phyloP scores from a whole-genome alignment of 2,888 invertebrate genomes.

The Drosophila rubida region DNA sequence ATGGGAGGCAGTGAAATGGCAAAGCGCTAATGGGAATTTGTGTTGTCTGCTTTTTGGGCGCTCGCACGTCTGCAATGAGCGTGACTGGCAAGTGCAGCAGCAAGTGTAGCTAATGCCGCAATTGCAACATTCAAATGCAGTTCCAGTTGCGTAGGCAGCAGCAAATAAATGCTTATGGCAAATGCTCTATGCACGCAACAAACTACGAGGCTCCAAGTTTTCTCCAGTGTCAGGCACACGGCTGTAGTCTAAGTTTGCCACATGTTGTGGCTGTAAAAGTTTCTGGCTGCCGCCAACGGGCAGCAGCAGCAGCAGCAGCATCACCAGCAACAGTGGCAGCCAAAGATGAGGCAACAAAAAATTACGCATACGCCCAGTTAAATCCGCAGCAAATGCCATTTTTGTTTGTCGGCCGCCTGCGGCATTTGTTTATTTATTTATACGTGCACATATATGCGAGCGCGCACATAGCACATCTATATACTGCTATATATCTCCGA shows the following conservation, averaged over 20 bases:
- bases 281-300: conserved; percentile 21
- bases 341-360: not conserved
- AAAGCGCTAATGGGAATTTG: conserved; percentile 76
- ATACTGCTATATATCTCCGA: not conserved
- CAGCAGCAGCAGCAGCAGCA: not conserved
- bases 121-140: conserved; percentile 53
- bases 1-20: conserved; percentile 47
- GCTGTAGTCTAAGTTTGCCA: conserved; percentile 60
- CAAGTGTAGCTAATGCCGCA: conserved; percentile 25
- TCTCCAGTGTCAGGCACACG: not conserved
- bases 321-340: not conserved
- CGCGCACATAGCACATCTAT: not conserved
- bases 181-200: conserved; percentile 54
- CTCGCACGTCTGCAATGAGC: conserved; percentile 69
- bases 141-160: conserved; percentile 49
- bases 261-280: conserved; percentile 65
- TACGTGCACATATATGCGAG: too few relatives aligned
- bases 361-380: conserved; percentile 65
- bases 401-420: conserved; percentile 28
- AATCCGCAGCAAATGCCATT: conserved; percentile 40
- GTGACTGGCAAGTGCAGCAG: conserved; percentile 48
- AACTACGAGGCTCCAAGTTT: conserved; percentile 2
- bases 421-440: conserved; percentile 53
- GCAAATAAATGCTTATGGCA: conserved; percentile 37
- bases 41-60: conserved; percentile 52